These are phyloP conservation scores for Oreortyx pictus DNA, from an alignment of 2,797 vertebrate genomes.

Conservation along the genomic window DNA sequence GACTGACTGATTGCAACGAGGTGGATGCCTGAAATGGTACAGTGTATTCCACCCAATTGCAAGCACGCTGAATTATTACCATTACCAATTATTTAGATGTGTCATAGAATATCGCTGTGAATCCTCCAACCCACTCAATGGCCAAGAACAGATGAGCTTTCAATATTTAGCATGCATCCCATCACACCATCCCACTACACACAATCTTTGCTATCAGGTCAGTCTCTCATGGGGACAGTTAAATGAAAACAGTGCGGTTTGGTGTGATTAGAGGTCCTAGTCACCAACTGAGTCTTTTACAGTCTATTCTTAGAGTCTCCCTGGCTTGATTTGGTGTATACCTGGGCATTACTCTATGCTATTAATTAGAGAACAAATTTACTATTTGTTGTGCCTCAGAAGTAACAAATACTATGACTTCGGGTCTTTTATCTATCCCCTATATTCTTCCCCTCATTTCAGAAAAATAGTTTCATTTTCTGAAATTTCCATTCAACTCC, in stretches of 20 bases:
- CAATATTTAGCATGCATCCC: accelerated
- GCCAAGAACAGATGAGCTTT: neutral
- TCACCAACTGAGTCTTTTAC: neutral
- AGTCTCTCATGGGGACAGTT: neutral
- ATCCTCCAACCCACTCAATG: neutral
- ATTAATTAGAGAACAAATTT: neutral
- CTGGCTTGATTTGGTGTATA: neutral
- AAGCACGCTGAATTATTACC: neutral
- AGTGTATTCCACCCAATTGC: neutral
- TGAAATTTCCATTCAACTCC: neutral
- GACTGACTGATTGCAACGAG: neutral
- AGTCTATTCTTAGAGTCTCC: neutral
- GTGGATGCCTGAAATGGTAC: neutral
- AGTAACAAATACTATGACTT: neutral
- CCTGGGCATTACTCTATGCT: neutral
- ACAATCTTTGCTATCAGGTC: neutral
- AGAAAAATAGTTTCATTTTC: neutral
- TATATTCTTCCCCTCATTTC: neutral
- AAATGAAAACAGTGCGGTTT: neutral
- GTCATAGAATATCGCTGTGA: neutral
- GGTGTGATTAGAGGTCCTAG: neutral
- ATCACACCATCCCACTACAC: neutral
- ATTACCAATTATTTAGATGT: neutral
- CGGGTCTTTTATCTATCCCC: neutral
- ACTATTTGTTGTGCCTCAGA: neutral